Base-by-base conservation (phyloP, 2,113 vertebrate genomes). In the Phocoena sinus region DNA sequence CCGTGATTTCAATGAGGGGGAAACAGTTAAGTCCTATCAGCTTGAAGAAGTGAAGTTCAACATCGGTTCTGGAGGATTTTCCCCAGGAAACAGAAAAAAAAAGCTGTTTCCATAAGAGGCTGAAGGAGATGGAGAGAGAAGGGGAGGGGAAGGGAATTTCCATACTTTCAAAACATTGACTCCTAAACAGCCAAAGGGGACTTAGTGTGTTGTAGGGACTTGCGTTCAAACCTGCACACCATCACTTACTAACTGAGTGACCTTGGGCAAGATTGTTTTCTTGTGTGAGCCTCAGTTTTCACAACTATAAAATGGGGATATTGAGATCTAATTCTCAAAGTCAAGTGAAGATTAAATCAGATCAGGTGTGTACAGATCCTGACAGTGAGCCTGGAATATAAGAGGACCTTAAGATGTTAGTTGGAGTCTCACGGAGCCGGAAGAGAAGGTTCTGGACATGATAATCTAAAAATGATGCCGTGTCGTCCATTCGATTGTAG, bases 21-120 rank as follows among this genome's bases (percentile, higher is more conserved):
- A 95, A 97, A 97, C 96, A 97, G 97, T 98, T 96, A 91, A 98
- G 38, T 89, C 12, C 0, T 62, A 84, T 82, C 93, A 89, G 68
- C 0, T 0, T 76, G 79, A 36, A 91, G 90, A 97, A 67, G 67
- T 21, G 77, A 96, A 92, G 85, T 89, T 96, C 82, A 44, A 63
- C 80, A 84, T 97, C 96, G 96, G 88, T 96, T 89, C 67, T 84
- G 62, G 77, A 79, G 41, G 68, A 88, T 96, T 71, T 38, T 95
- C 93, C 73, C 33, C 70, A 20, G 44, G 76, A 96, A 79, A 41
- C 47, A 74, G 94, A 82, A 85, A 77, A 23, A 36, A 80, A 21
- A 70, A 36, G 9, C 1, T 83, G n/a, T 38, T 86, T 98, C 60
- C 65, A 13, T 9, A 36, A 65, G 83, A 84, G 93, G 4, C 2